Base-by-base conservation (phyloP, 2,797 vertebrate genomes). In the Anniella stebbinsi region DNA sequence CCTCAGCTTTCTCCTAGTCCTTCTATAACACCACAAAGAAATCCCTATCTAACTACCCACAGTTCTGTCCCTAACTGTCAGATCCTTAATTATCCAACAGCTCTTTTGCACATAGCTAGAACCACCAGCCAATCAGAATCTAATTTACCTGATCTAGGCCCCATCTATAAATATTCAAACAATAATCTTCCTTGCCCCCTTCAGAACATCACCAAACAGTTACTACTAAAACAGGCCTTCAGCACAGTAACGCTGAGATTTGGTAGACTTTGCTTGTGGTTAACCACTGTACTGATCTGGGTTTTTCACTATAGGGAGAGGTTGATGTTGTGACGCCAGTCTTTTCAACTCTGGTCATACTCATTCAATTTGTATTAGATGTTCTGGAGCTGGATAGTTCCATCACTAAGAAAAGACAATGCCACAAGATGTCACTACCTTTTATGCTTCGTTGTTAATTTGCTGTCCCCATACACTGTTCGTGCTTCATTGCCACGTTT, bases 381-480 rank as follows among this genome's bases (percentile, higher is more conserved):
- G 84, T 95, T 95, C 75, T 94, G 88, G 91, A 57, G 80, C 70
- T 93, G 91, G 93, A 88, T 87, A 90, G 92, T 90, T 87, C 84
- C 93, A 93, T 93, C 93, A 95, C 51, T 83, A 92, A 91, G 86
- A 92, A 88, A 93, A 96, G 89, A 88, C 87, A 94, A 88, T 87
- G 94, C 93, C 94, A 94, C 0, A 89, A 85, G 94, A 70, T 87
- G 93, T 95, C 92, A 95, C 7, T 95, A 93, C 95, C 95, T 95
- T 94, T 96, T 94, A 92, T 93, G 91, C 93, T 95, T 96, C 93
- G 92, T 90, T 94, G 93, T 95, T 94, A 95, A 95, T 93, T 93
- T 94, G 94, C 92, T 94, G 95, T 95, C 94, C 91, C 87, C 57
- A 2, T 60, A 38, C 57, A 93, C 69, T 54, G 57, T 60, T 86